A percentile compares a stretch with the other conserved stretches of the same genome.
Evolutionary conservation across 2,797 vertebrate genomes (phyloP).

Genomic region (Acrossocheilus wenchowensis): DNA sequence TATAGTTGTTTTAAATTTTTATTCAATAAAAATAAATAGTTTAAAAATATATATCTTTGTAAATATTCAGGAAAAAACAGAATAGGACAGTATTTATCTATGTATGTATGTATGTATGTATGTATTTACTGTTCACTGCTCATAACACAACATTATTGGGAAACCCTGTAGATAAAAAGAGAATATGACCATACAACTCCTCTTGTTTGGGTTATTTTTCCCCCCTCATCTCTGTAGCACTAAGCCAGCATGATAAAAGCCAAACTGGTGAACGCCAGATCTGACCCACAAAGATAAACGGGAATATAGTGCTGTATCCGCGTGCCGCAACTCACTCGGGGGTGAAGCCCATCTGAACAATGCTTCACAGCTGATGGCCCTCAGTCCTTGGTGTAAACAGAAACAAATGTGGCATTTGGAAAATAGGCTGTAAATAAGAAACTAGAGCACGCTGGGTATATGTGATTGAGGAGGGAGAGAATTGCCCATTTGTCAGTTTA

Average conservation of each 20-base stretch:
- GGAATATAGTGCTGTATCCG: not conserved
- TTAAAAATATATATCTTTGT: too few species aligned
- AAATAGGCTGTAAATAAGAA: constrained; percentile 70
- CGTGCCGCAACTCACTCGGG: constrained; percentile 13
- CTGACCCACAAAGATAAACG: constrained; percentile 33
- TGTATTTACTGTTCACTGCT: not conserved
- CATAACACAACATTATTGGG: not conserved
- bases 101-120: too few species aligned
- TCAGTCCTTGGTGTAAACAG: constrained; percentile 62
- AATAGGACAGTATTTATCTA: too few species aligned
- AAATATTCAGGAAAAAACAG: too few species aligned
- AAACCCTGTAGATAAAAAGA: not conserved
- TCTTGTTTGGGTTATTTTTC: not conserved
- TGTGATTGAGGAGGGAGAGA: constrained; percentile 65
- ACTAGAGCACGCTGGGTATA: constrained; percentile 62
- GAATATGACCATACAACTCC: not conserved
- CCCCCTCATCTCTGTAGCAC: not conserved
- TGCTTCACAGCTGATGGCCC: constrained; percentile 47
- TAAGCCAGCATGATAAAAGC: constrained; percentile 31
- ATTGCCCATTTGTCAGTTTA: constrained; percentile 74
- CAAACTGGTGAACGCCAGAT: constrained; percentile 27
- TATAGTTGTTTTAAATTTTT: not conserved
- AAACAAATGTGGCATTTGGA: constrained; percentile 77
- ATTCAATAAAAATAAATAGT: too few species aligned
- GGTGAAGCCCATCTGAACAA: constrained; percentile 43